Base-by-base conservation (phyloP, 2,797 vertebrate genomes). In the Anas flavirostris region DNA sequence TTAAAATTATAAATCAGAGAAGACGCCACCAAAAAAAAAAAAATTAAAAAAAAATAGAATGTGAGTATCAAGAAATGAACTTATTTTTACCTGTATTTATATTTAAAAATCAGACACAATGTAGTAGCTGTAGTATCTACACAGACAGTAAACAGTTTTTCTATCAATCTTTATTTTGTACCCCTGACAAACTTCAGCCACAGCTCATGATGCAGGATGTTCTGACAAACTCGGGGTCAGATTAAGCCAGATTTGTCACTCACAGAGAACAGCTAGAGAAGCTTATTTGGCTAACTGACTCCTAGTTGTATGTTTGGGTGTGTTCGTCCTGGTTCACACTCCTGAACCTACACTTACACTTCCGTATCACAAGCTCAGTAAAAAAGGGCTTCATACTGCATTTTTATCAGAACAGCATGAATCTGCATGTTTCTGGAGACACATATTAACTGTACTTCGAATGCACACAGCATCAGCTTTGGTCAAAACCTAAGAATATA, bases 101-200 rank as follows among this genome's bases (percentile, higher is more conserved):
- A 72, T 82, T 90, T 93, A 81, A 69, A 87, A 82, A 67, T 87
- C 44, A 87, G 29, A 26, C n/a, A 82, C 26, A 83, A 68, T 19
- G 28, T 19, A 82, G 23, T 4, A 77, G 41, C 15, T 6, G 7
- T 41, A 82, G 17, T 53, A 74, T 10, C 56, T 81, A 75, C 12
- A 52, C 1, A 72, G 28, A 55, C 3, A 88, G 13, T 18, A 48
- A 72, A 80, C 5, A 31, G 5, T 43, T 80, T n/a, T 81, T 52
- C 16, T 25, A 66, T 50, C 23, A 50, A 26, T 12, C 8, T 13
- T 77, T 50, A 46, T 52, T 66, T 83, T 82, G 68, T 64, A 22
- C 5, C 33, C n/a, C 37, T 55, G 21, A 85, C 79, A 91, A 68
- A 29, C 13, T 77, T 93, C 43, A 89, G 58, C 6, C n/a, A 75